These are phyloP conservation scores for Drosophila repletoides DNA, from an alignment of 1,140 invertebrate species.

Conservation along the genomic window DNA sequence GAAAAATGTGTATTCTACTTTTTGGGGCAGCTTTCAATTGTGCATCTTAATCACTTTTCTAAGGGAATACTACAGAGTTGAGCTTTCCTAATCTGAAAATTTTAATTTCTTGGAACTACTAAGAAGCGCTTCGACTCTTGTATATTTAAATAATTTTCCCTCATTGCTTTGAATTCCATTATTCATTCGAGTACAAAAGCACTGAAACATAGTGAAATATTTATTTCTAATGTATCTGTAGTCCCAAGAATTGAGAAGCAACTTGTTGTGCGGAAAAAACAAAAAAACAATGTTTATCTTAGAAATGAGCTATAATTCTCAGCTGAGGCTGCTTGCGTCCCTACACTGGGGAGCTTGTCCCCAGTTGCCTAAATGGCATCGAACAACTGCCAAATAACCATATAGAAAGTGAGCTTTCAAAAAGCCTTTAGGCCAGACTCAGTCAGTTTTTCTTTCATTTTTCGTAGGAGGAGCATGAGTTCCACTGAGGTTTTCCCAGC, in stretches of 20 bases:
- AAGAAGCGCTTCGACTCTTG: too few relatives aligned
- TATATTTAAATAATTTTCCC: too few relatives aligned
- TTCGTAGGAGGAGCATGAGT: not conserved
- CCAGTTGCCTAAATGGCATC: constrained; percentile 13
- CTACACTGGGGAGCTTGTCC: not conserved
- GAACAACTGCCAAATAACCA: constrained; percentile 36
- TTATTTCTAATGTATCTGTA: not conserved
- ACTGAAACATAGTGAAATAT: too few relatives aligned
- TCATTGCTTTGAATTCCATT: too few relatives aligned
- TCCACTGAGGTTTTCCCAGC: constrained; percentile 23
- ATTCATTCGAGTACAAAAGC: not conserved
- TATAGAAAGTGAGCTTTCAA: constrained; percentile 11
- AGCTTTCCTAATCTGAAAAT: too few relatives aligned
- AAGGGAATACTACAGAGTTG: too few relatives aligned
- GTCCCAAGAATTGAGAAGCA: constrained; percentile 1
- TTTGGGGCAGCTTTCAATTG: too few relatives aligned
- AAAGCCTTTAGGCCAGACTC: constrained; percentile 33
- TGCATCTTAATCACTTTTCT: too few relatives aligned
- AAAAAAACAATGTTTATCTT: constrained; percentile 3
- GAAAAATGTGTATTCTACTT: too few relatives aligned
- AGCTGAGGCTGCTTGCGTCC: not conserved
- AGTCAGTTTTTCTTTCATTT: constrained; percentile 38
- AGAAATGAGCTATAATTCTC: not conserved
- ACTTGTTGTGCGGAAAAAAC: constrained; percentile 1
- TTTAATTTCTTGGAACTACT: too few relatives aligned